phyloP scores from a whole-genome alignment of 2,888 invertebrate species.

The Scaptomyza flava region DNA sequence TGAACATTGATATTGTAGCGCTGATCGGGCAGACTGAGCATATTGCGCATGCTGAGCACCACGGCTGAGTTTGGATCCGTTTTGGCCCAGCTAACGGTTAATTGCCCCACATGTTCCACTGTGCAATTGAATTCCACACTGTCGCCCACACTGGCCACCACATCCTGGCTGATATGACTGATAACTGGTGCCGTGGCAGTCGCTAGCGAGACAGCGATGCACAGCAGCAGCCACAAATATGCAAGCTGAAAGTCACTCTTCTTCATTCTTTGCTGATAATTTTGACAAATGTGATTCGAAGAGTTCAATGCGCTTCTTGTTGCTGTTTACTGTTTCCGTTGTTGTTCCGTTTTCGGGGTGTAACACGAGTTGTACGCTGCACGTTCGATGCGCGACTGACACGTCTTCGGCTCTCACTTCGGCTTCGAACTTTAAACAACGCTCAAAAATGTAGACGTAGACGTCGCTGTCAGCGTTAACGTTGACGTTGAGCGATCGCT shows the following conservation, averaged over 20 bases:
- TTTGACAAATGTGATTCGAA: slow-evolving; percentile 3
- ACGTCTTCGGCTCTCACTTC: slow-evolving; percentile 32
- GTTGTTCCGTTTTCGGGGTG: not conserved
- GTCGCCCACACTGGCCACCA: slow-evolving; percentile 82
- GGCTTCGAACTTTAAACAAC: slow-evolving; percentile 45
- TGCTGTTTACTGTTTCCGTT: slow-evolving; percentile 1
- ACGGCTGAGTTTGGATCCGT: slow-evolving; percentile 74
- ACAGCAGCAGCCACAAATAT: slow-evolving; percentile 31
- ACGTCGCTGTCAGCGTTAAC: slow-evolving; percentile 3
- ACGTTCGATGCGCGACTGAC: slow-evolving; percentile 65
- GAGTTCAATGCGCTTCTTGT: slow-evolving; percentile 60
- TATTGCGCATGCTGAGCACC: slow-evolving; percentile 80
- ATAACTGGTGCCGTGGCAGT: slow-evolving; percentile 69
- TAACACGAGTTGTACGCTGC: slow-evolving; percentile 38
- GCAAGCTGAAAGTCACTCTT: slow-evolving; percentile 6
- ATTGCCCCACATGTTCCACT: slow-evolving; percentile 80
- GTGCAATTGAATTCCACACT: slow-evolving; percentile 83
- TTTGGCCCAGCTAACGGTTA: slow-evolving; percentile 83
- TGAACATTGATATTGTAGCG: slow-evolving; percentile 78
- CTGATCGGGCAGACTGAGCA: slow-evolving; percentile 80
- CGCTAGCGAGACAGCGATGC: slow-evolving; percentile 16
- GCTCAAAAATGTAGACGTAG: slow-evolving; percentile 40
- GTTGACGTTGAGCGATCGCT: slow-evolving; percentile 56
- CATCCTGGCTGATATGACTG: slow-evolving; percentile 78
- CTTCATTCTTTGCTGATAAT: slow-evolving; percentile 46